phyloP scores from a whole-genome alignment of 2,888 invertebrate species.

The Onchidella celtica region DNA sequence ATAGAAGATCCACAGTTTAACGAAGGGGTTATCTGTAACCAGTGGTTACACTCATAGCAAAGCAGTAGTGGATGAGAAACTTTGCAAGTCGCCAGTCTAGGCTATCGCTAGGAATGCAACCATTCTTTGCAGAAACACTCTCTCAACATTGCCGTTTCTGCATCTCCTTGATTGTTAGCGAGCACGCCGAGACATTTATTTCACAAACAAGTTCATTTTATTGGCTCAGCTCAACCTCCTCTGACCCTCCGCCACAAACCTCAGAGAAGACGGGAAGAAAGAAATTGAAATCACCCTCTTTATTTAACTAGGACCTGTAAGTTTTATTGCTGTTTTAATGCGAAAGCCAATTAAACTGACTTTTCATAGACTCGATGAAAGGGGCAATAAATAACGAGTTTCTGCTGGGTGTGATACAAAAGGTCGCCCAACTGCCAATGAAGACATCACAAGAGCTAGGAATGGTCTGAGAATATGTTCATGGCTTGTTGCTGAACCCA shows the following conservation, averaged over 20 bases:
- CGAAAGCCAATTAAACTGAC: slow-evolving; percentile 10
- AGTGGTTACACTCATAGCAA: too few species aligned
- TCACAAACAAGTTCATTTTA: background rate
- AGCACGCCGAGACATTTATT: background rate
- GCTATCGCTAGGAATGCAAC: too few species aligned
- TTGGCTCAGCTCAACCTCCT: background rate
- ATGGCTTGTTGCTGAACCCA: too few species aligned
- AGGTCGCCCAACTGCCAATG: background rate
- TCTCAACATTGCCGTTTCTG: background rate
- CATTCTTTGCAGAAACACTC: too few species aligned
- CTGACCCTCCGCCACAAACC: too few species aligned
- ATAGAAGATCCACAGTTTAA: too few species aligned
- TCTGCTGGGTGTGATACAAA: slow-evolving; percentile 14
- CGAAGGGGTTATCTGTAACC: too few species aligned
- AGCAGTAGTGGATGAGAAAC: too few species aligned
- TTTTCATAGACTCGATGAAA: background rate
- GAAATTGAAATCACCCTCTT: background rate
- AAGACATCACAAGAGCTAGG: background rate
- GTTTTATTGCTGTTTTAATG: slow-evolving; percentile 5
- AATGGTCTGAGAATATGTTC: background rate
- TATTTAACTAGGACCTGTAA: background rate
- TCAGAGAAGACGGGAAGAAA: background rate
- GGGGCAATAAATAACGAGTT: slow-evolving; percentile 3
- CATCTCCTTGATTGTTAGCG: background rate
- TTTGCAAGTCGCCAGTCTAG: too few species aligned